These are phyloP conservation scores for Zaprionus lachaisei DNA, from an alignment of 1,140 invertebrate species.

Conservation along the genomic window DNA sequence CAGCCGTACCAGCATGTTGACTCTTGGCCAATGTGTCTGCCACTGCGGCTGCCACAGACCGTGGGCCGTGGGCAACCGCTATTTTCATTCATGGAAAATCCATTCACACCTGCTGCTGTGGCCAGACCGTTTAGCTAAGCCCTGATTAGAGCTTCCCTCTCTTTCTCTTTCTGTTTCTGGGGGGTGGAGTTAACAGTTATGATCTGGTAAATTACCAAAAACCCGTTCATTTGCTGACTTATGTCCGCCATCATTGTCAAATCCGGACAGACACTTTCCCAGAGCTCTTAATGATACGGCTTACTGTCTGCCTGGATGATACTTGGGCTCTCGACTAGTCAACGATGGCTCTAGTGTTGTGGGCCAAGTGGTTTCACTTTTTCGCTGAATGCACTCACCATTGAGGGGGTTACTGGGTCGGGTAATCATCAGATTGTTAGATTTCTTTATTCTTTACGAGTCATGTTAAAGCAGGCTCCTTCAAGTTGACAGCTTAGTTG, in stretches of 20 bases:
- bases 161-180: background rate
- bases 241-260: constrained; percentile 18
- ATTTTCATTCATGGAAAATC: constrained; percentile 60
- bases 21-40: constrained; percentile 13
- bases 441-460: background rate
- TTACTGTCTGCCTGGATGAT: constrained; percentile 16
- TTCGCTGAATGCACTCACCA: background rate
- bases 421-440: background rate
- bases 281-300: constrained; percentile 18
- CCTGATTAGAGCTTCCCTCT: background rate
- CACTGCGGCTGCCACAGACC: background rate
- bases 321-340: constrained; percentile 12
- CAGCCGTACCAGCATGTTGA: constrained; percentile 8
- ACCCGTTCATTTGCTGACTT: constrained; percentile 46
- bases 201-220: constrained; percentile 48
- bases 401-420: constrained; percentile 10
- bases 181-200: constrained; percentile 19
- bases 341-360: constrained; percentile 10
- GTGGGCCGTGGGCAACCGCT: constrained; percentile 23
- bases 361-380: constrained; percentile 31
- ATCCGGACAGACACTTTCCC: constrained; percentile 50
- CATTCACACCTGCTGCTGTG: constrained; percentile 29
- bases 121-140: background rate
- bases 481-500: background rate
- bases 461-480: no score